Percentiles rank a stretch among this genome's conserved stretches.
phyloP scores from a whole-genome alignment of 1,140 invertebrate genomes.

The Cataglyphis hispanica region DNA sequence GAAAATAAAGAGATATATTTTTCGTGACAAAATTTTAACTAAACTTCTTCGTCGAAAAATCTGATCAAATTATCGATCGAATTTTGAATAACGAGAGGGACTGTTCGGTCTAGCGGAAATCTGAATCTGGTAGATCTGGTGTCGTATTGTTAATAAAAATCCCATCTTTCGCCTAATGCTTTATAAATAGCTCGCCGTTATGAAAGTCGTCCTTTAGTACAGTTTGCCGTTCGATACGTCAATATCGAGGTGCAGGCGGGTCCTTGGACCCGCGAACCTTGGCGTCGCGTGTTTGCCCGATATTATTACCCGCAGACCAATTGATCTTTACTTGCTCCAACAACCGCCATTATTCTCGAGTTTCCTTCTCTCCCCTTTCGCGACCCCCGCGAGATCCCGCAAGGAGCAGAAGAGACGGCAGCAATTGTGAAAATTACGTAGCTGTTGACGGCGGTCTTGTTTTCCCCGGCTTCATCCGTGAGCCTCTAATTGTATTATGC shows the following conservation, averaged over 20 bases:
- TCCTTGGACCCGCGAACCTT: conserved; percentile 1
- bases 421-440: conserved; percentile 47
- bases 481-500: conserved; percentile 47
- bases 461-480: neutral
- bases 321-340: conserved; percentile 54
- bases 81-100: neutral
- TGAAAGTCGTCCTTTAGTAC: conserved; percentile 27
- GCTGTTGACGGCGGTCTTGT: conserved; percentile 48
- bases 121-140: neutral
- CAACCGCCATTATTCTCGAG: conserved; percentile 39
- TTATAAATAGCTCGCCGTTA: conserved; percentile 36
- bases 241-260: conserved; percentile 22
- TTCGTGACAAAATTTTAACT: too few species aligned
- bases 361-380: neutral
- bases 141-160: conserved; percentile 53
- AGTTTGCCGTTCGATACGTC: conserved; percentile 44
- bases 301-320: conserved; percentile 46
- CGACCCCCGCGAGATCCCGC: neutral
- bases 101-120: neutral
- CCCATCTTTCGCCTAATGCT: neutral
- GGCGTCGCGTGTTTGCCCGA: conserved; percentile 40
- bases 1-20: too few species aligned
- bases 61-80: neutral
- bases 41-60: conserved; percentile 1
- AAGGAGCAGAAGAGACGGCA: conserved; percentile 1